These are phyloP conservation scores for Deroplatys truncata DNA, from an alignment of 2,888 invertebrate species.

Conservation along the genomic window DNA sequence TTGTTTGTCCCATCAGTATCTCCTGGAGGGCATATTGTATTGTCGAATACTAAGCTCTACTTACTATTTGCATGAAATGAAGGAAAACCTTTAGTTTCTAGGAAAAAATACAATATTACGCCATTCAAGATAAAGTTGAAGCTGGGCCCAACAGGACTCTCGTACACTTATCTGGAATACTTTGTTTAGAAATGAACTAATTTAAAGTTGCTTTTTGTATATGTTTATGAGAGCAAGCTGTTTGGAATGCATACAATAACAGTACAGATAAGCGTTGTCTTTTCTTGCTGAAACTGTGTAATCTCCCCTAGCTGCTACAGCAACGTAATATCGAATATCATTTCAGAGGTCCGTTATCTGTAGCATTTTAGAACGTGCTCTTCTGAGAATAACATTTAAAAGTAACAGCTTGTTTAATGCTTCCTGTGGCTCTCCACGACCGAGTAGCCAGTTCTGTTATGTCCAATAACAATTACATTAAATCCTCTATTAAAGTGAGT, in stretches of 20 bases:
- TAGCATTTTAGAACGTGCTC: background rate
- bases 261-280: background rate
- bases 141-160: background rate
- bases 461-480: no score
- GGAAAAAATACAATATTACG: background rate
- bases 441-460: no score
- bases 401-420: background rate
- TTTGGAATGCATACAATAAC: background rate
- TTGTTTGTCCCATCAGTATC: no score
- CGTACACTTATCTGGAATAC: background rate
- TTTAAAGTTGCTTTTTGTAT: background rate
- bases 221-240: background rate
- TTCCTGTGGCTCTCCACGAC: background rate
- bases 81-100: no score
- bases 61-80: no score
- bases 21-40: fast-evolving
- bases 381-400: background rate
- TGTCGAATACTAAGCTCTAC: no score
- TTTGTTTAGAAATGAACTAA: background rate
- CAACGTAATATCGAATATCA: background rate
- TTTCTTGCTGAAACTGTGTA: background rate
- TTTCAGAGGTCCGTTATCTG: background rate
- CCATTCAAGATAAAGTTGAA: background rate
- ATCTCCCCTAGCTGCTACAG: background rate
- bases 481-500: no score